Evolutionary conservation across 2,888 invertebrate genomes (phyloP), one percentile per base, ranked within the genome.

Genomic region (Eubasilissa splendida): DNA sequence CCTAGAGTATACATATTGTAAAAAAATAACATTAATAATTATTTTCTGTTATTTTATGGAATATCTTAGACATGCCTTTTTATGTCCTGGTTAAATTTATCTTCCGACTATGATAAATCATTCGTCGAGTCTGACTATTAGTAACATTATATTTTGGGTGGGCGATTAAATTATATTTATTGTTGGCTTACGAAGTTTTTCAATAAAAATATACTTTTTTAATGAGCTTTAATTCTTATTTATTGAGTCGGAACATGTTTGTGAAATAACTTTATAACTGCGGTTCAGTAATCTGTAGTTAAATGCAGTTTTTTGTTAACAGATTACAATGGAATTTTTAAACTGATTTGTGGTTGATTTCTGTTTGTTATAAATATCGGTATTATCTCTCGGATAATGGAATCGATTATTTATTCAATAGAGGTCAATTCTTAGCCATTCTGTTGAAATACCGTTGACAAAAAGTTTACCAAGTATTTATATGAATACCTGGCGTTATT

Each of bases 171-270:
- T 8, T 58, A n/a, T 58, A n/a, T 58, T 58, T 58, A n/a, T n/a
- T 4, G 58, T 58, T n/a, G n/a, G 58, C 11, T n/a, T 58, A 58
- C 9, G 12, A 58, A 63, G 70, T 70, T 70, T 70, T 54, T 70
- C 53, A 70, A 70, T 70, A 50, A 58, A 74, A 74, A 58, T 59
- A 59, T 59, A 58, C 42, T 3, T 9, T 14, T 73, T 58, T 74
- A 77, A 63, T 59, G 77, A 77, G 77, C 59, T 59, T 77, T 58
- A 77, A 56, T n/a, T 50, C 56, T 70, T 70, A 77, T 77, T 77
- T 77, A 77, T 68, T 42, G 31, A 50, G 59, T 70, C 77, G 77
- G 77, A 58, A 70, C 22, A 58, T 66, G 42, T 68, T 68, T 42
- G 14, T 14, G 14, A 14, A 68, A 68, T 68, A 12, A 4, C 10